Evolutionary conservation across 2,797 vertebrate species (phyloP).

Genomic region (Naso thynnoides): DNA sequence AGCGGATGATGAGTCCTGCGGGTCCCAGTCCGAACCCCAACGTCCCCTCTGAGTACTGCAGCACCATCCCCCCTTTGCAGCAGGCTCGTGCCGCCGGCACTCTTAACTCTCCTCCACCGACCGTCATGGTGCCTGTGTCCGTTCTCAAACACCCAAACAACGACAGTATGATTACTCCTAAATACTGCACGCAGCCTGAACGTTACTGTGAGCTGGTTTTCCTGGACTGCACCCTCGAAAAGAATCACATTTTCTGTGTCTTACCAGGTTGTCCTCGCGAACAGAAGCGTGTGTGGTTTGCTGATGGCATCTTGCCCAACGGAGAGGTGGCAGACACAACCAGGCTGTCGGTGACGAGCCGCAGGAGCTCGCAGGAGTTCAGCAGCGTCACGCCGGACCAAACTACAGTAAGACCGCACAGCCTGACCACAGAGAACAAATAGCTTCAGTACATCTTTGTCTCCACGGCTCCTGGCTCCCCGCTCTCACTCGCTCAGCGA

Average conservation of each 20-base stretch:
- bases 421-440: not conserved
- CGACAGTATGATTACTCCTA: slow-evolving; percentile 83
- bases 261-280: slow-evolving; percentile 86
- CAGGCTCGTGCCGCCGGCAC: slow-evolving; percentile 86
- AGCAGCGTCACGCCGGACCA: slow-evolving; percentile 72
- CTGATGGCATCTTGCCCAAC: slow-evolving; percentile 95
- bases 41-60: slow-evolving; percentile 87
- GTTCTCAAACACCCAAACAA: slow-evolving; percentile 90
- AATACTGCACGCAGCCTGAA: not conserved
- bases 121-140: slow-evolving; percentile 88
- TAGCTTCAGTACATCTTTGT: too few species aligned
- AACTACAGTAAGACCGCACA: slow-evolving; percentile 62
- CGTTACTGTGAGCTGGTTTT: not conserved
- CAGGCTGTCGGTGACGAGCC: slow-evolving; percentile 86
- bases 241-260: slow-evolving; percentile 3
- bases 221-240: not conserved
- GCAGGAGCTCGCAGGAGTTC: slow-evolving; percentile 85
- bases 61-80: slow-evolving; percentile 86
- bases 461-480: too few species aligned
- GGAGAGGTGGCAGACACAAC: slow-evolving; percentile 94
- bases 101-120: slow-evolving; percentile 87
- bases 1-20: slow-evolving; percentile 96
- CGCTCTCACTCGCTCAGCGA: too few species aligned
- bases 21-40: slow-evolving; percentile 89
- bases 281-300: slow-evolving; percentile 96